These are phyloP conservation scores for Drosophila kikkawai DNA, from an alignment of 1,140 invertebrate genomes.

Conservation along the genomic window DNA sequence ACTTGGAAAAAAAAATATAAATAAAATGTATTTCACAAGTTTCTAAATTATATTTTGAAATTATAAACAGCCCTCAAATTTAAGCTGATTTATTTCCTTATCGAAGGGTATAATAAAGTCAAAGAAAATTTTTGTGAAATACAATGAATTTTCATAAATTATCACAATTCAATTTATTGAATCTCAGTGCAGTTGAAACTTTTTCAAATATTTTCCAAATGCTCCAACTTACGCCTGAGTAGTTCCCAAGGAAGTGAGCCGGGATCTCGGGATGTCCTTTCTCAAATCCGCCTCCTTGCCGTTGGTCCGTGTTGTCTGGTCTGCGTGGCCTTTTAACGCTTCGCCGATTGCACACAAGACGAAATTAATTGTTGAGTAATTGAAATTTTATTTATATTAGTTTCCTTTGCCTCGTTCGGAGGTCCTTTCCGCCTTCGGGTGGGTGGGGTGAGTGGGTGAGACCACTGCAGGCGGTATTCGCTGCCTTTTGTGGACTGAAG, in stretches of 20 bases:
- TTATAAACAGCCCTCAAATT: background rate
- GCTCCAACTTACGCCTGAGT: constrained; percentile 59
- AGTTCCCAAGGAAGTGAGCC: constrained; percentile 50
- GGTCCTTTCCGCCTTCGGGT: constrained; percentile 27
- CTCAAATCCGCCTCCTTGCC: constrained; percentile 23
- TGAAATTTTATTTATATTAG: constrained; percentile 85
- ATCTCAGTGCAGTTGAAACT: constrained; percentile 20
- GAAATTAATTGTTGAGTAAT: constrained; percentile 85
- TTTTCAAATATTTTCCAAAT: constrained; percentile 46
- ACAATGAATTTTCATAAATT: no score
- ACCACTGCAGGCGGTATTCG: constrained; percentile 58
- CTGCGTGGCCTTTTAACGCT: constrained; percentile 71
- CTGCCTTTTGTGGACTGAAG: constrained; percentile 61
- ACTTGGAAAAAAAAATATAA: constrained; percentile 12
- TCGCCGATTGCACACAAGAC: constrained; percentile 78
- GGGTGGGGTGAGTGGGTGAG: constrained; percentile 5
- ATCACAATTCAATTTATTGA: background rate
- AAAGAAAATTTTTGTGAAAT: no score
- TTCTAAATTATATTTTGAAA: background rate
- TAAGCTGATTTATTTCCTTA: background rate
- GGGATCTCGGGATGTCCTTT: constrained; percentile 45
- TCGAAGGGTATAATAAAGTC: no score
- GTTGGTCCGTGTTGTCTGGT: constrained; percentile 23
- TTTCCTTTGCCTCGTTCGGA: constrained; percentile 54
- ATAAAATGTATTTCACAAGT: background rate